These are phyloP conservation scores for Ceratina australensis DNA, from an alignment of 1,140 invertebrate species.

Conservation along the genomic window DNA sequence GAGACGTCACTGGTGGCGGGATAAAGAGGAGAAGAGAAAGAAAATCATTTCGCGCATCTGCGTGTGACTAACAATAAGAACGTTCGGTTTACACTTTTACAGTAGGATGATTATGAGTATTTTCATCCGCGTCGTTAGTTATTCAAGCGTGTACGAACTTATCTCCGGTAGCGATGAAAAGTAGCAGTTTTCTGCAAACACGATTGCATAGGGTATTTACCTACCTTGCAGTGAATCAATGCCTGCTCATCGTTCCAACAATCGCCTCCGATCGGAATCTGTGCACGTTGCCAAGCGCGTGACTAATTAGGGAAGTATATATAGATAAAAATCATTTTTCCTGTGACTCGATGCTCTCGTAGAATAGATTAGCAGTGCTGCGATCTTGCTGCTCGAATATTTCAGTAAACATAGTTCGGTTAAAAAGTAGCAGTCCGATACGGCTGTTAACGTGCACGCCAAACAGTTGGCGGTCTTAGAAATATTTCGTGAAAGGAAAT, in stretches of 20 bases:
- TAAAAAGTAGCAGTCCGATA: neutral
- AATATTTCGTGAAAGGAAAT: conserved; percentile 20
- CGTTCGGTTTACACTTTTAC: neutral
- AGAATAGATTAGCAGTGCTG: neutral
- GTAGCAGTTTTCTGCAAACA: conserved; percentile 19
- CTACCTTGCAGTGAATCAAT: conserved; percentile 27
- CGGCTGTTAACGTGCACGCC: neutral
- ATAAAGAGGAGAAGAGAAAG: neutral
- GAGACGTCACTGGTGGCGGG: conserved; percentile 34
- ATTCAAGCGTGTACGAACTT: conserved; percentile 26
- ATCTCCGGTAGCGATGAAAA: conserved; percentile 29
- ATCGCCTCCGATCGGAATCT: neutral
- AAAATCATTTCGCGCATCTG: conserved; percentile 43
- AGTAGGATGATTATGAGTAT: conserved; percentile 42
- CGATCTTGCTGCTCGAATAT: neutral
- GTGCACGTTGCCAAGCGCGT: neutral
- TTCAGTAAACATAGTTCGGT: too few species aligned
- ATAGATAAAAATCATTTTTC: neutral
- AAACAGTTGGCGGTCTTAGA: neutral
- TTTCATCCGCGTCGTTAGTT: conserved; percentile 39
- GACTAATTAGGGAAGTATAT: neutral
- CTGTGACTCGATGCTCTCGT: neutral
- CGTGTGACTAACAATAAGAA: conserved; percentile 33
- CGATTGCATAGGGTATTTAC: neutral
- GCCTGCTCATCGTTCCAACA: neutral